Evolutionary conservation across 2,797 vertebrate species (phyloP).

Genomic region (Gymnocypris eckloni): DNA sequence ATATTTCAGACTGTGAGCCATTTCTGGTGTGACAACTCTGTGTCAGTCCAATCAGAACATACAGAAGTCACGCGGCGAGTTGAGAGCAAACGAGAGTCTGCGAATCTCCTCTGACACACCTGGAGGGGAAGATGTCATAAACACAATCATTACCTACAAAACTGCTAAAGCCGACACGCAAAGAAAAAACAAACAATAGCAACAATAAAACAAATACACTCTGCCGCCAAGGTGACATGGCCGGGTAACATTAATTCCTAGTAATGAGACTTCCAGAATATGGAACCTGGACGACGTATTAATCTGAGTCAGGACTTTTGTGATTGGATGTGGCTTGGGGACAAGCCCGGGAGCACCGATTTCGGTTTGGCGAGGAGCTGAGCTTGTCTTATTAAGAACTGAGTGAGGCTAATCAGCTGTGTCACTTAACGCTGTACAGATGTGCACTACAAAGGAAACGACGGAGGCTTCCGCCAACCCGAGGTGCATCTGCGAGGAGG

Average conservation of each 20-base stretch:
- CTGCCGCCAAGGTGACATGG: conserved; percentile 43
- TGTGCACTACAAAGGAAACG: conserved; percentile 74
- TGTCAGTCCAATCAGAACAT: conserved; percentile 48
- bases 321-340: conserved; percentile 43
- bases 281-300: conserved; percentile 40
- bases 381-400: conserved; percentile 79
- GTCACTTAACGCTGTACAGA: conserved; percentile 81
- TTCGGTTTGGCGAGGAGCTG: conserved; percentile 47
- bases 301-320: conserved; percentile 38
- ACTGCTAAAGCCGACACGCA: conserved; percentile 33
- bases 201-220: conserved; percentile 36
- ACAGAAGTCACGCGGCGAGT: conserved; percentile 36
- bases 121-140: conserved; percentile 54
- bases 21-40: conserved; percentile 49
- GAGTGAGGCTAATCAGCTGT: conserved; percentile 79
- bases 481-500: conserved; percentile 76
- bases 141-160: conserved; percentile 39
- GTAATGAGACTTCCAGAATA: conserved; percentile 52
- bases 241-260: conserved; percentile 39
- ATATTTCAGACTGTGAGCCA: conserved; percentile 38
- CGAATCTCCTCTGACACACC: conserved; percentile 45
- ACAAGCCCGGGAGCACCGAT: conserved; percentile 33
- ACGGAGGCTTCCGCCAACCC: conserved; percentile 70
- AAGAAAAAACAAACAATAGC: conserved; percentile 42
- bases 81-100: conserved; percentile 49